Evolutionary conservation across 2,113 vertebrate genomes (phyloP).

Genomic region (Lathamus discolor): DNA sequence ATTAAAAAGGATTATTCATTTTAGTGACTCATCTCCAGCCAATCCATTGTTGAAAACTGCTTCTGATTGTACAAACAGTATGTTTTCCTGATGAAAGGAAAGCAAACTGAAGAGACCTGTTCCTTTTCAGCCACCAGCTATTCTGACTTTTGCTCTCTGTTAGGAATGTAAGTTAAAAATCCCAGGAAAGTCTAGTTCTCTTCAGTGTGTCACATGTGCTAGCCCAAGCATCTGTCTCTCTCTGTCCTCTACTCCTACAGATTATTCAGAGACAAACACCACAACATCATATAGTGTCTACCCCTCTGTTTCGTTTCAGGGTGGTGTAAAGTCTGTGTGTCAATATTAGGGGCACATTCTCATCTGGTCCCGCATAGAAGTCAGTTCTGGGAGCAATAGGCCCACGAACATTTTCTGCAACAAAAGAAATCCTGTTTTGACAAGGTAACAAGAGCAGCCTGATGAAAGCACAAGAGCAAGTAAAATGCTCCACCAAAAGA

Average conservation of each 20-base stretch:
- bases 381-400: neutral
- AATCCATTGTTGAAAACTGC: constrained; percentile 27
- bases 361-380: neutral
- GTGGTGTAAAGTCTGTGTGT: neutral
- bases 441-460: neutral
- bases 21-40: constrained; percentile 56
- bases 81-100: constrained; percentile 25
- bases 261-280: neutral
- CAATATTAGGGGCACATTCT: neutral
- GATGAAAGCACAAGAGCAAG: neutral
- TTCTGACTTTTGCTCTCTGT: neutral
- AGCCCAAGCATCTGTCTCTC: neutral
- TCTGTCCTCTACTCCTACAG: neutral
- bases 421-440: neutral
- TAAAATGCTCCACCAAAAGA: neutral
- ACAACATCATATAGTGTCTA: no score
- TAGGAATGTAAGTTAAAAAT: neutral
- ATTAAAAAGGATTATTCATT: constrained; percentile 59
- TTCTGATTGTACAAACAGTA: neutral
- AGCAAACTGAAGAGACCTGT: constrained; percentile 3
- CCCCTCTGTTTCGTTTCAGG: neutral
- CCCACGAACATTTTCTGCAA: neutral
- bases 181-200: neutral
- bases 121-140: neutral
- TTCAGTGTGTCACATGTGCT: neutral